Conservation (phyloP, 2,113 vertebrate genomes). For the Suncus etruscus region DNA sequence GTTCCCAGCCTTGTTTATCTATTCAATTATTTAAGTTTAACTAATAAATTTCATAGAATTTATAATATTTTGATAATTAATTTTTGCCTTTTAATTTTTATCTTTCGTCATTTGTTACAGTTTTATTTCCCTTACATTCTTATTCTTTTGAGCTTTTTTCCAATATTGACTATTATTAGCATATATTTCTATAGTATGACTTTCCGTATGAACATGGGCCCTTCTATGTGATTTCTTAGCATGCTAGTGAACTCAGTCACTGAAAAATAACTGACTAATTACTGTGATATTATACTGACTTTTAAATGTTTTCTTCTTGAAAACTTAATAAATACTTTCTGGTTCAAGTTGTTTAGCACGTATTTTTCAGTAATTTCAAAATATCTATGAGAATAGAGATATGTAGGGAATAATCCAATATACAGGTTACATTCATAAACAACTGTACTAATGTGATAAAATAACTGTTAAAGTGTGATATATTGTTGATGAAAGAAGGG, state of each 20-base stretch:
- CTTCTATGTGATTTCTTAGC: not conserved
- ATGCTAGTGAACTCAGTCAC: not conserved
- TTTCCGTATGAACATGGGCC: not conserved
- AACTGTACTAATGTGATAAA: too few relatives aligned
- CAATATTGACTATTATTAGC: not conserved
- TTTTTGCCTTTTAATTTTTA: not conserved
- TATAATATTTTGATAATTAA: not conserved
- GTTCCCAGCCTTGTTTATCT: not conserved
- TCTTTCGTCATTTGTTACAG: not conserved
- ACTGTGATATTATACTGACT: not conserved
- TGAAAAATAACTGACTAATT: not conserved
- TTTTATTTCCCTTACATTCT: not conserved
- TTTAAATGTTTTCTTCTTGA: constrained; percentile 8
- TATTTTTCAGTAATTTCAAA: not conserved
- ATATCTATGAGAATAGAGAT: not conserved
- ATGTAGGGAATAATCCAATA: not conserved
- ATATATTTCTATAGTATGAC: not conserved
- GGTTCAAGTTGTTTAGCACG: not conserved
- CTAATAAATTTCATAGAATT: too few relatives aligned
- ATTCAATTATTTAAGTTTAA: too few relatives aligned
- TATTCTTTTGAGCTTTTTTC: not conserved
- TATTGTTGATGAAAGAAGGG: too few relatives aligned
- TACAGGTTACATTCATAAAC: not conserved
- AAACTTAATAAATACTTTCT: not conserved
- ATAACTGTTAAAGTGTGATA: too few relatives aligned